Evolutionary conservation across 2,888 invertebrate genomes (phyloP).

Genomic region (Kryphioiulus occultus): DNA sequence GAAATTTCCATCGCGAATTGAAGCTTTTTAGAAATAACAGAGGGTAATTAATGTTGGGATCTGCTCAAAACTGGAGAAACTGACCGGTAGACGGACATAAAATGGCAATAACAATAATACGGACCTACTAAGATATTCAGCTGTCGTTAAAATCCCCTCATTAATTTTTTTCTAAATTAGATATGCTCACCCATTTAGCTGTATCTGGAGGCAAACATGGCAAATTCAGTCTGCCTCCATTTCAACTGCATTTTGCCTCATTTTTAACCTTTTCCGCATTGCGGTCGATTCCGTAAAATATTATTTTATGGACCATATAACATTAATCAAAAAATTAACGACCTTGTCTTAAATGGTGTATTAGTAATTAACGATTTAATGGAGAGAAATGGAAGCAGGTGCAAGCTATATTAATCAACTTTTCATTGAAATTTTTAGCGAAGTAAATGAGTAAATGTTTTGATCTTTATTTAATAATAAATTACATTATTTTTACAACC

Average conservation of each 20-base stretch:
- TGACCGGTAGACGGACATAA: background rate
- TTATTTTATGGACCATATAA: background rate
- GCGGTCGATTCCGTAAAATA: background rate
- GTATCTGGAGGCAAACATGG: background rate
- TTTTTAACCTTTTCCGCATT: background rate
- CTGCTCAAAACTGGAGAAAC: background rate
- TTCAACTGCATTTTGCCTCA: background rate
- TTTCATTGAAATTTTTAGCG: no score
- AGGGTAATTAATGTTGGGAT: background rate
- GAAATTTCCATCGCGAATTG: background rate
- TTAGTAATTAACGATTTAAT: no score
- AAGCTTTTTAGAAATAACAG: background rate
- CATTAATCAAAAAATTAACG: no score
- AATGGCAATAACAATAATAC: conserved; percentile 26
- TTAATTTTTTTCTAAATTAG: background rate
- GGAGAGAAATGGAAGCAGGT: no score
- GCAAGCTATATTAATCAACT: no score
- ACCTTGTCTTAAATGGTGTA: no score
- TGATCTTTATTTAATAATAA: no score
- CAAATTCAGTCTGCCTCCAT: background rate
- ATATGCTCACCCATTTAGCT: background rate
- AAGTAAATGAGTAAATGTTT: no score
- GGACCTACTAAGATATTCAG: background rate
- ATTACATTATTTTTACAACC: no score
- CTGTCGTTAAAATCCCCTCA: background rate